phyloP scores from a whole-genome alignment of 92 coral and sea anemone species.

The Parazoanthus swiftii region DNA sequence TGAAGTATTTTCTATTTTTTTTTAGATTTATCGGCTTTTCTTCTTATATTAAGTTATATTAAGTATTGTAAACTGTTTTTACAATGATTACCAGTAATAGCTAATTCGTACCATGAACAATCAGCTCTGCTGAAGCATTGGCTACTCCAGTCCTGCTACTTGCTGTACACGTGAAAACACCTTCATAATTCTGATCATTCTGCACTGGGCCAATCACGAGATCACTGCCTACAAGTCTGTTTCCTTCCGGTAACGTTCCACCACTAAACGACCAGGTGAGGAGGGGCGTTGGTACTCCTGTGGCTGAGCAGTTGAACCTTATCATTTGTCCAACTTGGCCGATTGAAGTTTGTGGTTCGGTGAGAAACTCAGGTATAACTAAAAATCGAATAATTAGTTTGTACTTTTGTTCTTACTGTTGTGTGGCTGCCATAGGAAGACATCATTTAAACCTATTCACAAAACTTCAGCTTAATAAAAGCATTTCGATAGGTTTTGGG shows the following conservation, averaged over 20 bases:
- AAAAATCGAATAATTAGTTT: not conserved
- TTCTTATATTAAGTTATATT: too few relatives aligned
- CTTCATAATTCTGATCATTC: slow-evolving; percentile 34
- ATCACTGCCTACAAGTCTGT: not conserved
- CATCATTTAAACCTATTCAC: not conserved
- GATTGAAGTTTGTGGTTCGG: slow-evolving; percentile 19
- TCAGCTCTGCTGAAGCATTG: slow-evolving; percentile 40
- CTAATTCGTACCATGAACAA: slow-evolving; percentile 39
- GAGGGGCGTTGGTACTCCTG: slow-evolving; percentile 51
- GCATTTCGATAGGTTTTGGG: too few relatives aligned
- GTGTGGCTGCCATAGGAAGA: not conserved
- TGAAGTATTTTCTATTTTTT: too few relatives aligned
- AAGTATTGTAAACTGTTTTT: too few relatives aligned
- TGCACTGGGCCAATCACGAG: slow-evolving; percentile 26
- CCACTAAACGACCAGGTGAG: slow-evolving; percentile 51
- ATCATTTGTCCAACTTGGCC: not conserved
- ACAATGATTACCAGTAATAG: not conserved
- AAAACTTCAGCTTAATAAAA: not conserved
- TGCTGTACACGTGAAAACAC: slow-evolving; percentile 51
- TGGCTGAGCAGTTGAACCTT: slow-evolving; percentile 52
- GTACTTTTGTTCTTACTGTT: too few relatives aligned
- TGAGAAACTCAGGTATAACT: slow-evolving; percentile 52
- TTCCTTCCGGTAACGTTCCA: slow-evolving; percentile 36
- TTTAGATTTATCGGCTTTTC: too few relatives aligned
- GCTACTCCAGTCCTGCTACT: slow-evolving; percentile 42